Conservation (phyloP, 1,140 invertebrate genomes). For the Polyergus mexicanus region DNA sequence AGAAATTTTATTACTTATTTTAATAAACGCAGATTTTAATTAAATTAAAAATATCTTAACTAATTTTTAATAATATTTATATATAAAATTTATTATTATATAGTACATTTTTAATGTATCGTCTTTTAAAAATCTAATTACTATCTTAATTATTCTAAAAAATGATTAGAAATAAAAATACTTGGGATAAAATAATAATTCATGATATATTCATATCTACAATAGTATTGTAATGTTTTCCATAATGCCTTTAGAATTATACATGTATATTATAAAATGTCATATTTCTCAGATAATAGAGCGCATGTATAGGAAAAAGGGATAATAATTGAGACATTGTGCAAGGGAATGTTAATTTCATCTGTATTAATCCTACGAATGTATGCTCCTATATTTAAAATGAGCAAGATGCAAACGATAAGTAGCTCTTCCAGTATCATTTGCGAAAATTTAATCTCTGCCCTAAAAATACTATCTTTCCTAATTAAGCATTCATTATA, state of each 20-base stretch:
- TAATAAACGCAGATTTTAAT: neutral
- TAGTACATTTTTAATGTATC: neutral
- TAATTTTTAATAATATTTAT: neutral
- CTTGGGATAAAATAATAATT: neutral
- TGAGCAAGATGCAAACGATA: neutral
- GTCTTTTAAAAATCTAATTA: neutral
- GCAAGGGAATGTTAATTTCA: neutral
- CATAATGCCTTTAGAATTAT: neutral
- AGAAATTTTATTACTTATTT: neutral
- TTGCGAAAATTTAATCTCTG: neutral
- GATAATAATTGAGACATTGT: neutral
- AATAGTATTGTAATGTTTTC: neutral
- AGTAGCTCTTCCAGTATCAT: neutral
- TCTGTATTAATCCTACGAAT: constrained; percentile 3
- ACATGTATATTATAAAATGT: neutral
- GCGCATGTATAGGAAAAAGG: neutral
- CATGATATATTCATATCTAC: neutral
- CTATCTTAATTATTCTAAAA: constrained; percentile 4
- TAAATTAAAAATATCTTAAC: neutral
- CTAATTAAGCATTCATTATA: neutral
- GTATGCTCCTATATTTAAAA: neutral
- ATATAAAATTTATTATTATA: neutral
- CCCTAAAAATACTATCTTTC: neutral
- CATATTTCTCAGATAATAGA: neutral
- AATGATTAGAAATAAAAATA: neutral